These are phyloP conservation scores for Phrynocephalus versicolor DNA, from an alignment of 2,113 vertebrate species.

Conservation along the genomic window DNA sequence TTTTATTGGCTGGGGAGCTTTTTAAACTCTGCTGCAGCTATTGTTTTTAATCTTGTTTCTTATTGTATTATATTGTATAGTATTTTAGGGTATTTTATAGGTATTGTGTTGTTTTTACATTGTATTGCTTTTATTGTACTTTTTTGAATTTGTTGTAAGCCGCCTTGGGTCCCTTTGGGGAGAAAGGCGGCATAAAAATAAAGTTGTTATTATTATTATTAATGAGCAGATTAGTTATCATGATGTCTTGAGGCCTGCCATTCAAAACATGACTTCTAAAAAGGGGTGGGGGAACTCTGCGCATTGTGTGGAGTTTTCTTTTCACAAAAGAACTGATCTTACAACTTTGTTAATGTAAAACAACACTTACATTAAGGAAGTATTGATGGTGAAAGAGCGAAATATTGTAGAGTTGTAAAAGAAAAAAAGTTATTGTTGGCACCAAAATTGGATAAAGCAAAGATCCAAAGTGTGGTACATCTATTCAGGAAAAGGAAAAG, in stretches of 20 bases:
- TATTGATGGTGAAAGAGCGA: neutral
- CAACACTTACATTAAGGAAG: neutral
- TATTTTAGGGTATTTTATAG: no score
- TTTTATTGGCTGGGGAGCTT: no score
- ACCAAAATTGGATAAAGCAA: neutral
- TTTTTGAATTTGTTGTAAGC: no score
- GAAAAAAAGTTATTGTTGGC: neutral
- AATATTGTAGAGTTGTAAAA: neutral
- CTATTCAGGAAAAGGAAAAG: neutral
- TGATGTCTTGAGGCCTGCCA: neutral
- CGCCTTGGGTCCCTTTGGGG: no score
- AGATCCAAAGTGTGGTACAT: neutral
- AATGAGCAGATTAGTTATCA: no score
- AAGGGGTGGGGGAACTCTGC: neutral
- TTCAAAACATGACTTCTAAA: neutral
- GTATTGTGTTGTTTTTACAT: no score
- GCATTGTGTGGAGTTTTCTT: neutral
- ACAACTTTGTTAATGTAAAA: neutral
- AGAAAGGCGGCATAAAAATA: no score
- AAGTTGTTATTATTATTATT: no score
- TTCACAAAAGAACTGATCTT: neutral
- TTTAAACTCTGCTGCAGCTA: no score
- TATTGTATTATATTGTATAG: no score
- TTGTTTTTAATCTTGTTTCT: no score
- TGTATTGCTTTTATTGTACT: no score